These are phyloP conservation scores for Orthonychiurus folsomi DNA, from an alignment of 2,888 invertebrate species.

Conservation along the genomic window DNA sequence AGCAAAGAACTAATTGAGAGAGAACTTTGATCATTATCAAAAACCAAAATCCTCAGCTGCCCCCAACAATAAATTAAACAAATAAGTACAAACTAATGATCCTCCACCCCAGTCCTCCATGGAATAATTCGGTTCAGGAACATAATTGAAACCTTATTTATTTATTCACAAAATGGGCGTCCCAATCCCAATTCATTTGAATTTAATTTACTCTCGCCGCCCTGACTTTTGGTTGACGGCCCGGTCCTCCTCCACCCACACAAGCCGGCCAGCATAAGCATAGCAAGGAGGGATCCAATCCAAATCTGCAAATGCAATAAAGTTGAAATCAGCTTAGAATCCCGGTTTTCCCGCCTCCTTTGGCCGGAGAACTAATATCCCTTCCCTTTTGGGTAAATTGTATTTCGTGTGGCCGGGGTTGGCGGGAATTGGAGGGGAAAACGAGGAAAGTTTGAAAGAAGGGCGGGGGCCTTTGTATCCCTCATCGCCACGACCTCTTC, in stretches of 20 bases:
- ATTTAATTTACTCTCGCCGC: not conserved
- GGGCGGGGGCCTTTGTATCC: not conserved
- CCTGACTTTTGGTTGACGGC: not conserved
- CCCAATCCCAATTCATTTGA: not conserved
- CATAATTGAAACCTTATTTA: not conserved
- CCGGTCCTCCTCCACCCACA: no score
- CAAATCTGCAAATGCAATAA: no score
- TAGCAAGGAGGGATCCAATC: no score
- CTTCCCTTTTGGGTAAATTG: no score
- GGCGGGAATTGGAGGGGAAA: no score
- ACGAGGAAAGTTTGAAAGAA: not conserved
- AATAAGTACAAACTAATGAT: no score
- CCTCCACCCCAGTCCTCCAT: no score
- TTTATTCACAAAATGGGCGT: not conserved
- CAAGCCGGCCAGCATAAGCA: no score
- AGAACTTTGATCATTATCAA: not conserved
- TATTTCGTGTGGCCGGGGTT: no score
- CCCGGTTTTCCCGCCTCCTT: no score
- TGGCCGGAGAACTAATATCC: no score
- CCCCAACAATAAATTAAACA: not conserved
- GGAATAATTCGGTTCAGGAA: conserved; percentile 1
- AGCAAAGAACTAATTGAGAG: not conserved
- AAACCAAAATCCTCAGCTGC: not conserved
- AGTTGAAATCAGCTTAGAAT: no score
- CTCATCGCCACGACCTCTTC: conserved; percentile 1